Base-by-base conservation (phyloP, 2,113 vertebrate species). In the Nerophis ophidion region DNA sequence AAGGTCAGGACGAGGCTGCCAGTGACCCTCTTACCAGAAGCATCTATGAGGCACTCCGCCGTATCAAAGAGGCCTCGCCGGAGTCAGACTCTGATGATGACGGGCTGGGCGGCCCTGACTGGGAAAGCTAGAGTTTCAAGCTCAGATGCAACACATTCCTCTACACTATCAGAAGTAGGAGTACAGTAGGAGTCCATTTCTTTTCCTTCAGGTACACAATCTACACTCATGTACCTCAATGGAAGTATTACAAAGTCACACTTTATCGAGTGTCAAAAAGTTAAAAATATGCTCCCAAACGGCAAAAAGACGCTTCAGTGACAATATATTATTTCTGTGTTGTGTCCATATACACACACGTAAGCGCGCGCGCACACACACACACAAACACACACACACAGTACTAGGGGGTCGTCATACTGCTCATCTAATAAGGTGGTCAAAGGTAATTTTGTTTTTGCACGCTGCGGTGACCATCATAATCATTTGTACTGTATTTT, bases 31-130 rank as follows among this genome's bases (percentile, higher is more conserved):
- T 99, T 62, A 98, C 97, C 16, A 92, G 93, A 71, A 98, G 95
- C 88, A 99, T 99, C 85, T 95, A 97, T 48, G 95, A 97, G 84
- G 97, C 95, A 2, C 89, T 99, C 72, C 89, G 94, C 19, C 91
- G 97, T 77, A 99, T 99, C 85, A 99, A 99, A 75, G 97, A 99
- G 80, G 97, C 95, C 0, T 98, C 97, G 0, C 96, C 96, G 3
- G 97, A 99, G 44, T 98, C 96, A 0, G 97, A 99, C 71, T 95
- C 95, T 3, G 97, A 99, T 63, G 97, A 98, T 2, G 97, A 98
- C 45, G 91, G 84, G 61, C 83, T 92, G 60, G 89, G 92, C 46
- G 89, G 89, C 66, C 87, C 90, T 40, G 96, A 99, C 72, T 99
- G 96, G 96, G 96, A 99, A 76, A 98, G 91, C 84, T 98, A 92